Evolutionary conservation across 2,888 invertebrate species (phyloP), one percentile per base, ranked within the genome.

Genomic region (Heliconius hortense): DNA sequence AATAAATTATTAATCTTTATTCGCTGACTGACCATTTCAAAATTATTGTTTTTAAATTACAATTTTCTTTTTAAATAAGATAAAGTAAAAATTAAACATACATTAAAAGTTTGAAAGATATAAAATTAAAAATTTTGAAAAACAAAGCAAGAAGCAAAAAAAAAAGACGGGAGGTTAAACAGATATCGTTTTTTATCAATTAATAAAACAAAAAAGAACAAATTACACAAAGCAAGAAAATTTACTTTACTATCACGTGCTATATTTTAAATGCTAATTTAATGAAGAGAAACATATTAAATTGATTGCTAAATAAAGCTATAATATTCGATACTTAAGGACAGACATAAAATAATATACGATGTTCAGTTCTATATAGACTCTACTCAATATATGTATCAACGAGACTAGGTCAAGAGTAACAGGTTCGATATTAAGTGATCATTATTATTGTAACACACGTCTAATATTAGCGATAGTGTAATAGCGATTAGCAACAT

Each of bases 351-450:
- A 66, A 39, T 2, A 64, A 24, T 43, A 66, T 24, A 66, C 43
- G 66, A 24, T 13, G 39, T 35, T 35, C 15, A 15, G 39, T 39
- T 8, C 2, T 18, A 66, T 26, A 3, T 66, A 66, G 31, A 28
- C 39, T 66, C 66, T 8, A 39, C n/a, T 66, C 39, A 43, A 24
- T 66, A 66, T 39, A 39, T 39, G 66, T 64, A 64, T 39, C 66
- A 66, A 66, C 66, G 66, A 69, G 56, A 69, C 56, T 69, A 56
- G 69, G 69, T 53, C 69, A 69, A 56, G 69, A 56, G 56, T 53
- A 53, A 69, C 69, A 69, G 56, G 69, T 69, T 66, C 63, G 4
- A 63, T 63, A 63, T 63, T 21, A 21, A 63, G 35, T n/a, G 63
- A 63, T 63, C 39, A 66, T n/a, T 66, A 39, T 64, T 39, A 64